Percentiles rank a stretch among this genome's conserved stretches.
Conservation (phyloP, 2,113 vertebrate genomes). For the Dissostichus mawsoni region DNA sequence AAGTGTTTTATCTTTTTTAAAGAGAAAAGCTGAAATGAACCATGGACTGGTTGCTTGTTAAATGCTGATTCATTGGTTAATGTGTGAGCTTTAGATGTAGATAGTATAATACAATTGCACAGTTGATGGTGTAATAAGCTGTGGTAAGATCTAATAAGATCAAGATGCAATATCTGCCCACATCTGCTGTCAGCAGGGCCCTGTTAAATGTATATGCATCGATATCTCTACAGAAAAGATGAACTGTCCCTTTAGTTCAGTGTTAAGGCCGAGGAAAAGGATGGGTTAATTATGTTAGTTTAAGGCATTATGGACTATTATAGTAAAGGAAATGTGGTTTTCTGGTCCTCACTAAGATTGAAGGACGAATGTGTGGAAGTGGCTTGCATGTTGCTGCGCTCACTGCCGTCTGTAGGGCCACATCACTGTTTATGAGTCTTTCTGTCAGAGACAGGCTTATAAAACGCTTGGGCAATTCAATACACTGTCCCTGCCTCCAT, state of each 20-base stretch:
- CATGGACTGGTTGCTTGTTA: background rate
- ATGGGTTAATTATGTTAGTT: slow-evolving; percentile 34
- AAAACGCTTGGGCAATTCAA: slow-evolving; percentile 72
- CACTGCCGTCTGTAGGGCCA: slow-evolving; percentile 44
- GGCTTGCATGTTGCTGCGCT: slow-evolving; percentile 41
- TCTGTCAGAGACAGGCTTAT: slow-evolving; percentile 72
- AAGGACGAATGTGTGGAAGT: slow-evolving; percentile 3
- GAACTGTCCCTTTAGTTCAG: slow-evolving; percentile 30
- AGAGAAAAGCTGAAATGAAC: background rate
- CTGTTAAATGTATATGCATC: slow-evolving; percentile 50
- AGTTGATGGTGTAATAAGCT: slow-evolving; percentile 46
- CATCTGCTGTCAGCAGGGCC: slow-evolving; percentile 40
- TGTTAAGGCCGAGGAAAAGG: slow-evolving; percentile 6
- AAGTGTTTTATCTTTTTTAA: background rate
- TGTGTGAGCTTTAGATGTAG: slow-evolving; percentile 9
- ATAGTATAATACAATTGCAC: slow-evolving; percentile 40
- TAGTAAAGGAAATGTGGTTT: slow-evolving; percentile 16
- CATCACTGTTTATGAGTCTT: slow-evolving; percentile 73
- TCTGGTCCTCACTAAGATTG: slow-evolving; percentile 20
- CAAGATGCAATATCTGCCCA: slow-evolving; percentile 47
- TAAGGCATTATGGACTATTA: background rate
- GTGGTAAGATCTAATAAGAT: slow-evolving; percentile 46
- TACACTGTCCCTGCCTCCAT: slow-evolving; percentile 67
- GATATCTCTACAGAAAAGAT: slow-evolving; percentile 32
- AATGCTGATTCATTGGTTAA: background rate